These are phyloP conservation scores for Mesoligia furuncula DNA, from an alignment of 2,888 invertebrate genomes.

Conservation along the genomic window DNA sequence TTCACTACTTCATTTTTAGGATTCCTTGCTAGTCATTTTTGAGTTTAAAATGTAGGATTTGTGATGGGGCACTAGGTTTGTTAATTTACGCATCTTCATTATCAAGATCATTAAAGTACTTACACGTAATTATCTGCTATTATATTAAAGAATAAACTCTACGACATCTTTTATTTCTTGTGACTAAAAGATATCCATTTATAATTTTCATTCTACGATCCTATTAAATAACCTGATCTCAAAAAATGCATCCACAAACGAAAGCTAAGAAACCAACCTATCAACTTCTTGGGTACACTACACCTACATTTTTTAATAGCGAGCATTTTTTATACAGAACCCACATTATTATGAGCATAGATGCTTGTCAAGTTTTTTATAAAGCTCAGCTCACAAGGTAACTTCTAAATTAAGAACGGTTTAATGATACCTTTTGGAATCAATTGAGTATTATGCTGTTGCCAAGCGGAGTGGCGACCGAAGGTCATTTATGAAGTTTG, in stretches of 20 bases:
- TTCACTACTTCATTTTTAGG: conserved; percentile 72
- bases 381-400: conserved; percentile 74
- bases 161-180: conserved; percentile 22
- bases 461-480: conserved; percentile 67
- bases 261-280: conserved; percentile 56
- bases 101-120: conserved; percentile 9
- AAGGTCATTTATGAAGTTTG: conserved; percentile 68
- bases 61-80: background rate
- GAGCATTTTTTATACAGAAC: conserved; percentile 68
- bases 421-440: conserved; percentile 78
- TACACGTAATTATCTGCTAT: conserved; percentile 18
- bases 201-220: conserved; percentile 43
- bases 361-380: conserved; percentile 71
- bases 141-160: conserved; percentile 29
- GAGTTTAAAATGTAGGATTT: conserved; percentile 3
- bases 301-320: conserved; percentile 46
- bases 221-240: conserved; percentile 46
- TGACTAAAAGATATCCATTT: conserved; percentile 20
- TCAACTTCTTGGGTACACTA: conserved; percentile 45
- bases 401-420: conserved; percentile 78
- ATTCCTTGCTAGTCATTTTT: conserved; percentile 55
- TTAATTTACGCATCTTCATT: conserved; percentile 28
- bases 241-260: conserved; percentile 57
- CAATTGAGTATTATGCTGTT: conserved; percentile 75
- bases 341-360: conserved; percentile 67